These are phyloP conservation scores for Gonocerus acuteangulatus DNA, from an alignment of 2,888 invertebrate species.

Conservation along the genomic window DNA sequence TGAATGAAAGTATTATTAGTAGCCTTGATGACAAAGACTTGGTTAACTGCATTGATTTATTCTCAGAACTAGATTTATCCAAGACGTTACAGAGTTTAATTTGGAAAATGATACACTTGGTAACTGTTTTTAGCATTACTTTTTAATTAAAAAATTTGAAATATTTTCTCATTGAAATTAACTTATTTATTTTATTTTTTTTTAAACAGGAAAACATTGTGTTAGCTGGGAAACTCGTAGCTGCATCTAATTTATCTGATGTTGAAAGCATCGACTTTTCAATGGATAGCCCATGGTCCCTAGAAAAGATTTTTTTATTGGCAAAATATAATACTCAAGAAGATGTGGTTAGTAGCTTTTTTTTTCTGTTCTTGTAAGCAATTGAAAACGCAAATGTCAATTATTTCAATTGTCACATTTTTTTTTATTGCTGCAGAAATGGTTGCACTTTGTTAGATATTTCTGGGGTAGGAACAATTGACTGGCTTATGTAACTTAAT, in stretches of 20 bases:
- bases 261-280: slow-evolving; percentile 6
- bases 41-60: slow-evolving; percentile 35
- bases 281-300: slow-evolving; percentile 8
- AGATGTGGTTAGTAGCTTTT: slow-evolving; percentile 20
- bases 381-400: too few relatives aligned
- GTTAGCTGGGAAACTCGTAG: slow-evolving; percentile 23
- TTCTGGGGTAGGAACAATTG: too few relatives aligned
- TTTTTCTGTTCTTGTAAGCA: not conserved
- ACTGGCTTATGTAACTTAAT: too few relatives aligned
- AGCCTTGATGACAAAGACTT: slow-evolving; percentile 32
- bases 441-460: too few relatives aligned
- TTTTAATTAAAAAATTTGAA: too few relatives aligned
- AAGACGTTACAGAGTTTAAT: slow-evolving; percentile 27
- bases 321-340: slow-evolving; percentile 11
- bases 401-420: too few relatives aligned
- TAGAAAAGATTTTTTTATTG: slow-evolving; percentile 25
- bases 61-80: slow-evolving; percentile 33
- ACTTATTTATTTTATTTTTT: not conserved
- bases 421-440: too few relatives aligned
- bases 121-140: slow-evolving; percentile 3
- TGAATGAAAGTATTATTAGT: slow-evolving; percentile 31
- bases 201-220: not conserved
- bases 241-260: slow-evolving; percentile 14
- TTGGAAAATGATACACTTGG: slow-evolving; percentile 34
- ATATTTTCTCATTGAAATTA: too few relatives aligned